These are phyloP conservation scores for Danionella cerebrum DNA, from an alignment of 2,113 vertebrate species.

Conservation along the genomic window DNA sequence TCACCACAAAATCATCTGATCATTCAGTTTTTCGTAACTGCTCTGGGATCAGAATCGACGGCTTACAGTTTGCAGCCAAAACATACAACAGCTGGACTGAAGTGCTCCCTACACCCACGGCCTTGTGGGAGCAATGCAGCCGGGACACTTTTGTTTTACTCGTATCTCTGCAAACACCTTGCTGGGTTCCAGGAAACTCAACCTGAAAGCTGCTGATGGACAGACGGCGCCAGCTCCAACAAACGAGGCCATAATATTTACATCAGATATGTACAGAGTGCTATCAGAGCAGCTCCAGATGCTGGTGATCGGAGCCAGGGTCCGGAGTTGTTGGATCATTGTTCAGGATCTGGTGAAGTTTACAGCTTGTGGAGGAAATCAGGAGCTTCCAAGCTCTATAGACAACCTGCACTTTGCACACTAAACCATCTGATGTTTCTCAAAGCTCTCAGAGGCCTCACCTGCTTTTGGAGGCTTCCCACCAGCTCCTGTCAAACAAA, in stretches of 20 bases:
- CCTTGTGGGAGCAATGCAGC: constrained; percentile 46
- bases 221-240: constrained; percentile 33
- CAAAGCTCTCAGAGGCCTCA: constrained; percentile 12
- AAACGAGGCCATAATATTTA: constrained; percentile 61
- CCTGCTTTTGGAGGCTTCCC: constrained; percentile 40
- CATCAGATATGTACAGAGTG: no score
- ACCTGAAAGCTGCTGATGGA: constrained; percentile 42
- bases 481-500: no score
- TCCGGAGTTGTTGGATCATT: constrained; percentile 68
- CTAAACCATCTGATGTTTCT: no score
- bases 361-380: no score
- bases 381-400: no score
- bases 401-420: no score
- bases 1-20: no score
- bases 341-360: constrained; percentile 49
- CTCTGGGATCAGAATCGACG: no score
- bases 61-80: no score
- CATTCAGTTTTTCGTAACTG: no score
- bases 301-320: constrained; percentile 37
- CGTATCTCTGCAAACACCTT: constrained; percentile 64
- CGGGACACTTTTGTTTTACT: constrained; percentile 43
- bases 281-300: constrained; percentile 42
- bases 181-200: constrained; percentile 57
- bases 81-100: no score
- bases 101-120: no score